Evolutionary conservation across 2,888 invertebrate genomes (phyloP).

Genomic region (Eudasyphora cyanicolor): DNA sequence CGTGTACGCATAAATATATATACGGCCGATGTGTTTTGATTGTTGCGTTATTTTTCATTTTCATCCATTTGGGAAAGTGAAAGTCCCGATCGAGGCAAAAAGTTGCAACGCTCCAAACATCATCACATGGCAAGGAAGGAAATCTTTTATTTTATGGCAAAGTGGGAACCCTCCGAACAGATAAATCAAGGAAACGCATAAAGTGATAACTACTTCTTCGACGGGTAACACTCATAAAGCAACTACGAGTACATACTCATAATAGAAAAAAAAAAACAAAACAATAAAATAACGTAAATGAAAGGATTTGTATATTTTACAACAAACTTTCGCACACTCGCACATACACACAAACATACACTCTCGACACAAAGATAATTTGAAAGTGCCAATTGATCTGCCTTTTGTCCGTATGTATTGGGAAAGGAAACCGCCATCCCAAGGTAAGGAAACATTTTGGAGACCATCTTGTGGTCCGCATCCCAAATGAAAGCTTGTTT

Average conservation of each 20-base stretch:
- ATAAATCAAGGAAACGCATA: conserved; percentile 63
- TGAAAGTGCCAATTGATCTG: too few relatives aligned
- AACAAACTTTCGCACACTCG: background rate
- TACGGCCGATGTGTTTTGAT: conserved; percentile 29
- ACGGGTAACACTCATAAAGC: background rate
- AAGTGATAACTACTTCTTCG: conserved; percentile 56
- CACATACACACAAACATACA: too few relatives aligned
- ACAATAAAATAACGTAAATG: conserved; percentile 43
- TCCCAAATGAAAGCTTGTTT: too few relatives aligned
- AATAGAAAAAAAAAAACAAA: conserved; percentile 20
- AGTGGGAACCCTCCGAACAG: background rate
- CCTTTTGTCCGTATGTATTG: too few relatives aligned
- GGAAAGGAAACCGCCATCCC: too few relatives aligned
- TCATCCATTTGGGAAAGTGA: conserved; percentile 56
- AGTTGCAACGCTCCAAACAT: background rate
- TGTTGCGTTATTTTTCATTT: conserved; percentile 51
- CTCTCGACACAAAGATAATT: too few relatives aligned
- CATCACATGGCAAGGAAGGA: conserved; percentile 32
- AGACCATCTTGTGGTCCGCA: too few relatives aligned
- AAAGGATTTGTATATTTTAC: conserved; percentile 56
- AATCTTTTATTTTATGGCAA: conserved; percentile 20
- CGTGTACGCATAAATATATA: conserved; percentile 9
- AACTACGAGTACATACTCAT: too few relatives aligned
- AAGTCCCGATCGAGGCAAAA: conserved; percentile 42
- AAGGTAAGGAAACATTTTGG: too few relatives aligned